A percentile compares a stretch with the other conserved stretches of the same genome.
Evolutionary conservation across 1,140 invertebrate genomes (phyloP).

Genomic region (Zaprionus capensis): DNA sequence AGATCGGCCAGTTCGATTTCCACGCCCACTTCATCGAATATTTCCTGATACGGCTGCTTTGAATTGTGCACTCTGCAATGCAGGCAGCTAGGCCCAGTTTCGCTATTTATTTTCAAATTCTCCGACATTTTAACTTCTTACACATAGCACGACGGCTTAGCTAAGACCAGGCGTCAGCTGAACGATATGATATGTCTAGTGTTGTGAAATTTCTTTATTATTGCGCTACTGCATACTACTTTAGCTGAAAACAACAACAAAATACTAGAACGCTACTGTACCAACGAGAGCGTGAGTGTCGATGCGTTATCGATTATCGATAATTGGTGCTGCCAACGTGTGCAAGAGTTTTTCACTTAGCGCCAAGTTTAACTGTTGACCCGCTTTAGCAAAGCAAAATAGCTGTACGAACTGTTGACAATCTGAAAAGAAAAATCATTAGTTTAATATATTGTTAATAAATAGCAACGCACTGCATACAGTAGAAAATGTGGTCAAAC

Average conservation of each 20-base stretch:
- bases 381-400: conserved; percentile 71
- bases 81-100: conserved; percentile 58
- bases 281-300: not conserved
- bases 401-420: conserved; percentile 78
- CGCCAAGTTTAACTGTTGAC: conserved; percentile 64
- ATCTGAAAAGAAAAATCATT: conserved; percentile 61
- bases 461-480: conserved; percentile 39
- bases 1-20: conserved; percentile 61
- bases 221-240: not conserved
- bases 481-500: conserved; percentile 67
- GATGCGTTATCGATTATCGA: not conserved
- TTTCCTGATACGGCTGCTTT: conserved; percentile 67
- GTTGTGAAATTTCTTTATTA: conserved; percentile 12
- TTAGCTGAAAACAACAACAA: not conserved
- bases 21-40: conserved; percentile 73
- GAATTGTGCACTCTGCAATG: conserved; percentile 63
- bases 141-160: conserved; percentile 31
- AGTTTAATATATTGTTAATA: not conserved
- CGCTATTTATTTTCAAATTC: conserved; percentile 43
- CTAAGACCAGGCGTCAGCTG: conserved; percentile 34
- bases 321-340: conserved; percentile 13
- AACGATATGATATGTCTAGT: conserved; percentile 44
- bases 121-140: conserved; percentile 77
- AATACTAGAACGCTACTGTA: not conserved
- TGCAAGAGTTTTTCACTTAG: not conserved